Base-by-base conservation (phyloP, 2,113 vertebrate genomes). In the Pelvicachromis taeniatus region DNA sequence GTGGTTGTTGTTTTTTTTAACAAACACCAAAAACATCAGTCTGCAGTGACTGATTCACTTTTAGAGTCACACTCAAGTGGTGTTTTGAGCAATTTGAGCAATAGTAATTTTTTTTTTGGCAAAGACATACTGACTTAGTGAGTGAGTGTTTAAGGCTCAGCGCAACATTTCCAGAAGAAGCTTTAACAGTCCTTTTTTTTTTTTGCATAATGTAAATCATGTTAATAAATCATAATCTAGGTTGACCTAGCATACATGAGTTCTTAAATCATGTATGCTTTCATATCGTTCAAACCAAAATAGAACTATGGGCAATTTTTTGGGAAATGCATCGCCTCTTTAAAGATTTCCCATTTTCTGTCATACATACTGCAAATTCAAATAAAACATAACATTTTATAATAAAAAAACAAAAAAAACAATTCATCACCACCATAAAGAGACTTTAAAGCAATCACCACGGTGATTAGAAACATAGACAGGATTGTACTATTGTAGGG, bases 81-180 rank as follows among this genome's bases (percentile, higher is more conserved):
- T 38, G 19, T 21, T 63, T 0, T 63, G 6, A 63, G 10, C 10
- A 63, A 29, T 63, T 0, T 63, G 6, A 63, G 10, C 10, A 63
- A 29, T 16, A 26, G 55, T 13, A 12, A 21, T 55, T 29, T 16
- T 16, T 3, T 50, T 53, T 23, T 26, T 13, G 23, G 13, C 55
- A 58, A 29, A 58, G 7, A 29, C 12, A 14, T 29, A 58, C 55
- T 5, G 26, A 58, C 13, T 29, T 16, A n/a, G n/a, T n/a, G n/a
- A n/a, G n/a, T 4, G 4, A 35, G 63, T 17, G 4, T 38, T n/a
- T 9, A 45, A 48, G 45, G 5, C 4, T 79, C 2, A 19, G 14
- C 10, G 35, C 3, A 33, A 56, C 59, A 38, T 13, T 16, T 35
- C 4, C 3, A 6, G 35, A 16, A 61, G 4, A 31, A 26, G 33